phyloP scores from a whole-genome alignment of 2,888 invertebrate genomes.

The Apamea epomidion region DNA sequence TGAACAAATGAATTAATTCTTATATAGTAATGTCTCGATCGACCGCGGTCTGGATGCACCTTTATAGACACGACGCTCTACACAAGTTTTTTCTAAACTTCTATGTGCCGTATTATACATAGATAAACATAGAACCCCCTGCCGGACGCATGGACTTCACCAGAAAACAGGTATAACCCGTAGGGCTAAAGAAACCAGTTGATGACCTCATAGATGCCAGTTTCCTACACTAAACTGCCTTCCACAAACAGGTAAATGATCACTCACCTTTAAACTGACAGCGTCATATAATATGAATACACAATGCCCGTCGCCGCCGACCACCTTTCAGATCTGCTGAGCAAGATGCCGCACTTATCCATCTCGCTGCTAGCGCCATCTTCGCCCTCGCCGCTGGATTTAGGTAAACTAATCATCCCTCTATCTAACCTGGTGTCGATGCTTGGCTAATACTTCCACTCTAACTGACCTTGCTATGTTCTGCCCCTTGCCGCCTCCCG shows the following conservation, averaged over 20 bases:
- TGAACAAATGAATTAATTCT: neutral
- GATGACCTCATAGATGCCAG: slow-evolving; percentile 1
- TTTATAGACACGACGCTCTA: neutral
- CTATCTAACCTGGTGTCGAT: slow-evolving; percentile 40
- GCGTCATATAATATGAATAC: slow-evolving; percentile 41
- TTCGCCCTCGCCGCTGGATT: slow-evolving; percentile 10
- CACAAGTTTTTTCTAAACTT: neutral
- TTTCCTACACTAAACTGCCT: neutral
- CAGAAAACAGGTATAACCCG: slow-evolving; percentile 26
- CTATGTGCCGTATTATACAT: slow-evolving; percentile 33
- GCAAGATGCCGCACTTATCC: slow-evolving; percentile 62
- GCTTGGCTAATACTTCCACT: slow-evolving; percentile 41
- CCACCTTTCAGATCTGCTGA: slow-evolving; percentile 56
- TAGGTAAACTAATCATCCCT: slow-evolving; percentile 44
- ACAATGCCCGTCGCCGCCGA: slow-evolving; percentile 27
- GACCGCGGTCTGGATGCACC: neutral
- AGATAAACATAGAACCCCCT: neutral
- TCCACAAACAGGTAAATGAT: slow-evolving; percentile 31
- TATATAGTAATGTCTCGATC: neutral
- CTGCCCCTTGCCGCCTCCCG: slow-evolving; percentile 47
- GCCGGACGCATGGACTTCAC: neutral
- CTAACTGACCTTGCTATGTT: slow-evolving; percentile 58
- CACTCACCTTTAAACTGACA: neutral
- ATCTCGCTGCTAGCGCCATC: slow-evolving; percentile 45
- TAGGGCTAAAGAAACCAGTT: neutral